Evolutionary conservation across 2,888 invertebrate genomes (phyloP).

Genomic region (Nasonovia ribisnigri): DNA sequence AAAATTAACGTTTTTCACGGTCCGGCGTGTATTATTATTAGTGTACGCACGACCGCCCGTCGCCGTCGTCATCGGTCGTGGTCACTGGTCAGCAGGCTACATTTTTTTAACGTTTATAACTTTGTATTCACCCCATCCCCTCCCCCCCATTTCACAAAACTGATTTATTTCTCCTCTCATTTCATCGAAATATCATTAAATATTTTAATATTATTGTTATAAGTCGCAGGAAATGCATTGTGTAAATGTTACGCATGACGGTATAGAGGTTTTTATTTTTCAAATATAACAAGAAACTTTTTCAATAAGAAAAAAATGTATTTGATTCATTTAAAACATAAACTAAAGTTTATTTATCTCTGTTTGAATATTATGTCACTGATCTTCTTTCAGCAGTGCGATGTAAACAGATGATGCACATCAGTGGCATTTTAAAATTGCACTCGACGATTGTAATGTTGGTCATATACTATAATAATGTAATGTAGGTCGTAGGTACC

Average conservation of each 20-base stretch:
- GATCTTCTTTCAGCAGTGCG: too few relatives aligned
- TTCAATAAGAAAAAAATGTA: neutral
- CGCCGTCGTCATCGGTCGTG: slow-evolving; percentile 34
- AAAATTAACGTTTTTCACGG: slow-evolving; percentile 56
- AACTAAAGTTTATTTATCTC: neutral
- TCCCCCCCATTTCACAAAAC: neutral
- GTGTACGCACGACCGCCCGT: slow-evolving; percentile 59
- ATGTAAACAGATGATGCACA: too few relatives aligned
- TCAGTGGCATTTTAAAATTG: too few relatives aligned
- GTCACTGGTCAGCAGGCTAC: slow-evolving; percentile 13
- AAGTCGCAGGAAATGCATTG: neutral
- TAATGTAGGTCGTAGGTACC: too few relatives aligned
- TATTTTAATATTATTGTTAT: neutral
- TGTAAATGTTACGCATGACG: neutral
- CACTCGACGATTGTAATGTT: neutral
- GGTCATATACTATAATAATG: neutral
- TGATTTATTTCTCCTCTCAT: slow-evolving; percentile 24
- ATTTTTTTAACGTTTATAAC: slow-evolving; percentile 27
- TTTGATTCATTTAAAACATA: neutral
- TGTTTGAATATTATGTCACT: neutral
- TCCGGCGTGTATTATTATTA: slow-evolving; percentile 53
- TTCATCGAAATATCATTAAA: neutral
- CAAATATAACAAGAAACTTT: neutral
- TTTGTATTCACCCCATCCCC: neutral
- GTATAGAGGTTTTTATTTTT: neutral